Percentiles rank a stretch among this genome's conserved stretches.
These are phyloP conservation scores for Apamea epomidion DNA, from an alignment of 2,888 invertebrate species.

Conservation along the genomic window DNA sequence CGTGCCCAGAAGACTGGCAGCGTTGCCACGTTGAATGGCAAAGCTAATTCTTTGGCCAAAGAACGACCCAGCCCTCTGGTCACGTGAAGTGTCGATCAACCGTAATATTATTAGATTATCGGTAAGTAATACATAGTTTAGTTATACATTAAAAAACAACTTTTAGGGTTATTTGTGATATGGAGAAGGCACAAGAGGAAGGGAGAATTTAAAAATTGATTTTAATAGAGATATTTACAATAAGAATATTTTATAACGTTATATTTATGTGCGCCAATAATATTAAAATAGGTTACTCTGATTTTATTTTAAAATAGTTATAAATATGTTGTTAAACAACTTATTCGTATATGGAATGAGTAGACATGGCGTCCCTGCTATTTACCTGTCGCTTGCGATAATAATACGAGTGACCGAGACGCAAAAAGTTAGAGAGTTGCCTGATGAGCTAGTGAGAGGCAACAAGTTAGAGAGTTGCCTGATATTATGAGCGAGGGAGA, in stretches of 20 bases:
- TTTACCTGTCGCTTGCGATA: not conserved
- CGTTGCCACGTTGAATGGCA: too few relatives aligned
- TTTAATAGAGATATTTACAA: not conserved
- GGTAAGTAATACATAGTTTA: not conserved
- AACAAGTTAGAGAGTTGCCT: too few relatives aligned
- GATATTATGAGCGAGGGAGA: too few relatives aligned
- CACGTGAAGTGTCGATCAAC: too few relatives aligned
- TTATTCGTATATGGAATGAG: not conserved
- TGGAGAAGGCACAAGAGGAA: constrained; percentile 68
- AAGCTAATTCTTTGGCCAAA: too few relatives aligned
- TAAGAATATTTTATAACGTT: not conserved
- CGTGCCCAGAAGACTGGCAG: too few relatives aligned
- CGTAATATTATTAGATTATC: too few relatives aligned
- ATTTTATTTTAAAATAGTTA: constrained; percentile 5
- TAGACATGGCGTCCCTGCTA: not conserved
- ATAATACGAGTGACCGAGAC: not conserved
- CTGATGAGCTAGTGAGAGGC: not conserved
- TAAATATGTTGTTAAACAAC: not conserved
- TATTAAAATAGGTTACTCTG: constrained; percentile 14
- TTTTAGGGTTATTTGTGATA: constrained; percentile 42
- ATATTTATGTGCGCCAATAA: constrained; percentile 15
- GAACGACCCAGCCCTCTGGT: too few relatives aligned
- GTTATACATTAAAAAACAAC: constrained; percentile 11
- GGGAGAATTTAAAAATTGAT: constrained; percentile 14
- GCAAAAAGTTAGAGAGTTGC: not conserved